Conservation (phyloP, 2,888 invertebrate species). For the Scaptomyza polygonia region DNA sequence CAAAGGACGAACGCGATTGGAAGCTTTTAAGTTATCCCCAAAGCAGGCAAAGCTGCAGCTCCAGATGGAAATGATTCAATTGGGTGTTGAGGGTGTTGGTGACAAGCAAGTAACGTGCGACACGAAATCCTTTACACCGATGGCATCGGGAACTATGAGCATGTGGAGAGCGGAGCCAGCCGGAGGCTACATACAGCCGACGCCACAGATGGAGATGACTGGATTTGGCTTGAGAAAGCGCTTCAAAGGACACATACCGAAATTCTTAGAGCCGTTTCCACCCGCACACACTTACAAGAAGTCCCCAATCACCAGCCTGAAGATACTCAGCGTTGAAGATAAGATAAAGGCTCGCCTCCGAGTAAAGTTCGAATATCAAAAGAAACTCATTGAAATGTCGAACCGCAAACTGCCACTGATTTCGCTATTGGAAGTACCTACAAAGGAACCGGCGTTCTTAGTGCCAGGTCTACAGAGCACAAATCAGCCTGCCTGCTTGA, state of each 20-base stretch:
- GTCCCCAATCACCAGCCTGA: not conserved
- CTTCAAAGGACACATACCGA: not conserved
- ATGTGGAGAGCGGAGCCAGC: not conserved
- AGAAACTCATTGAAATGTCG: not conserved
- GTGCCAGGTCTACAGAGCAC: not conserved
- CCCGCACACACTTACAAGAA: not conserved
- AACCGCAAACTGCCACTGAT: not conserved
- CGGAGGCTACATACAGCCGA: not conserved
- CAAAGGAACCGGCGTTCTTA: not conserved
- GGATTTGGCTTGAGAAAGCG: not conserved
- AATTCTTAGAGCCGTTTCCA: not conserved
- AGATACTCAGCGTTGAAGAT: not conserved
- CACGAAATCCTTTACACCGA: not conserved
- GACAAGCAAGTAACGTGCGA: too few species aligned
- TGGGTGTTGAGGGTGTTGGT: too few species aligned
- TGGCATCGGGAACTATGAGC: not conserved
- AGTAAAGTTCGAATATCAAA: not conserved
- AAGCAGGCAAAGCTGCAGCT: not conserved
- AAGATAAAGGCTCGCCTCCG: not conserved
- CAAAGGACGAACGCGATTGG: not conserved
- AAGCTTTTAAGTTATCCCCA: not conserved
- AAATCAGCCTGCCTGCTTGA: not conserved
- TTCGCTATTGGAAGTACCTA: not conserved
- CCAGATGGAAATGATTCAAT: not conserved
- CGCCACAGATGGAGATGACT: not conserved